phyloP scores from a whole-genome alignment of 2,113 vertebrate species.

The Microcebus lehilahytsara region DNA sequence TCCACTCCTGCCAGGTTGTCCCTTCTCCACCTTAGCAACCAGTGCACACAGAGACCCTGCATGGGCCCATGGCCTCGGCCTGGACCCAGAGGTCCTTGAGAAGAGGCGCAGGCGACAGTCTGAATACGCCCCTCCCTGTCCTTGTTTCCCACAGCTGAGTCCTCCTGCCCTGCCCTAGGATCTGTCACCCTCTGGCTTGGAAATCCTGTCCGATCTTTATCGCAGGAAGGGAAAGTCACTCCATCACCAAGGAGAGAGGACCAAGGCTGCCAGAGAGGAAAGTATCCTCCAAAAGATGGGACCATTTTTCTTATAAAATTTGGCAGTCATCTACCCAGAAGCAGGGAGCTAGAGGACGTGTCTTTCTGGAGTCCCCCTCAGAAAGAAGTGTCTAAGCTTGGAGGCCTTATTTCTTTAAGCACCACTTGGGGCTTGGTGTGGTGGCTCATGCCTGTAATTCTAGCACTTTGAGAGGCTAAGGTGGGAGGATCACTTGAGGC shows the following conservation, averaged over 20 bases:
- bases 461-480: no score
- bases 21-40: background rate
- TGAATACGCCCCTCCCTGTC: background rate
- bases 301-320: background rate
- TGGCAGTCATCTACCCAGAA: background rate
- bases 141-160: background rate
- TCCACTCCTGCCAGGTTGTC: background rate
- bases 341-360: background rate
- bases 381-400: background rate
- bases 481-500: no score
- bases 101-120: background rate
- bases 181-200: background rate
- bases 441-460: no score
- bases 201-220: background rate
- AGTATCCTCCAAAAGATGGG: background rate
- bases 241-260: background rate
- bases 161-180: background rate
- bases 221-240: background rate
- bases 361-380: background rate
- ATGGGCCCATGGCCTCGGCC: background rate
- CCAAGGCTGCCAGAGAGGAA: background rate
- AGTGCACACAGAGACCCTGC: background rate
- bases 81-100: background rate
- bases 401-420: background rate
- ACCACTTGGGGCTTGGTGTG: background rate